phyloP scores from a whole-genome alignment of 1,140 invertebrate species.

The Drosophila lini region DNA sequence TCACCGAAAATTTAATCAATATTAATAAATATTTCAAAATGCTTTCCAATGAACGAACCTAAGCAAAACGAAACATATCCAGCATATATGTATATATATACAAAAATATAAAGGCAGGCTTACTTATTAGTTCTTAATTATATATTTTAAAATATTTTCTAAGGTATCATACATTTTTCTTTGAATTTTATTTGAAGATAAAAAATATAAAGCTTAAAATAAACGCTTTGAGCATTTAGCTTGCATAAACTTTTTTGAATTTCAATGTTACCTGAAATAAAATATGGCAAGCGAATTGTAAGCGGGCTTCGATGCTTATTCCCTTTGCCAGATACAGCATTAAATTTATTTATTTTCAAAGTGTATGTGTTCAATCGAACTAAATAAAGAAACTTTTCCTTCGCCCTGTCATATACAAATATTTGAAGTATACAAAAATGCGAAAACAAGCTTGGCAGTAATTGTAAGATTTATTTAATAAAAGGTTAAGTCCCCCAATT shows the following conservation, averaged over 20 bases:
- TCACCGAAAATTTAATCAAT: not conserved
- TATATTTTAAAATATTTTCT: too few relatives aligned
- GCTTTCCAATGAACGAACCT: not conserved
- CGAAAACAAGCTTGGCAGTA: not conserved
- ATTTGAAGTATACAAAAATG: not conserved
- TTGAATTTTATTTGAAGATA: not conserved
- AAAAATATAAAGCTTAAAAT: not conserved
- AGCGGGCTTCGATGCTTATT: not conserved
- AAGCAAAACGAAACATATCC: not conserved
- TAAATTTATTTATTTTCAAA: not conserved
- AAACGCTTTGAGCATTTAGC: not conserved
- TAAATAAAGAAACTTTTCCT: not conserved
- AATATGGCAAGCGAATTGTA: not conserved
- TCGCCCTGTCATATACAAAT: not conserved
- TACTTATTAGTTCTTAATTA: too few relatives aligned
- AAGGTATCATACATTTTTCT: too few relatives aligned
- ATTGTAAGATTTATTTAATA: slow-evolving; percentile 2
- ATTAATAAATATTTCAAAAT: not conserved
- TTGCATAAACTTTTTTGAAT: too few relatives aligned
- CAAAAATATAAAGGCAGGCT: not conserved
- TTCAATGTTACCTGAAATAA: not conserved
- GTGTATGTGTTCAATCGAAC: not conserved
- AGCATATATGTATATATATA: not conserved
- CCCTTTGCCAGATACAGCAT: not conserved
- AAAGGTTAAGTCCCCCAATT: slow-evolving; percentile 2